phyloP scores from a whole-genome alignment of 2,797 vertebrate genomes.

The Leuciscus waleckii region DNA sequence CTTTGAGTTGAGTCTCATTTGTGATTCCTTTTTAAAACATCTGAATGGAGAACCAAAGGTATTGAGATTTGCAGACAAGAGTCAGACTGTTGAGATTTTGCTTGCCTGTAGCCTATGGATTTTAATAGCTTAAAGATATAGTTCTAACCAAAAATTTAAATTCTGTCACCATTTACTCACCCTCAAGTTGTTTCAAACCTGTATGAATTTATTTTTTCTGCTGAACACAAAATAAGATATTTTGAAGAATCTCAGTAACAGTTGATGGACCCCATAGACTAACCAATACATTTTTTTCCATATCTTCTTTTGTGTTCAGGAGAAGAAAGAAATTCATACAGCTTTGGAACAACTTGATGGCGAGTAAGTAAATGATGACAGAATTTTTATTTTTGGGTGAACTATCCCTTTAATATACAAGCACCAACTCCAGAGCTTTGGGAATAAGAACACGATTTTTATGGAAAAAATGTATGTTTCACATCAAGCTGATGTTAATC shows the following conservation, averaged over 20 bases:
- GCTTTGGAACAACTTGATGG: neutral
- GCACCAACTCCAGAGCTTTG: neutral
- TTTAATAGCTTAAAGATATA: neutral
- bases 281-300: too few species aligned
- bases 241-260: too few species aligned
- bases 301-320: neutral
- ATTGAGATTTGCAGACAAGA: neutral
- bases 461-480: conserved; percentile 11
- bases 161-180: too few species aligned
- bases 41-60: neutral
- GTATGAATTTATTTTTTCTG: too few species aligned
- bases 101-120: neutral
- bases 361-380: neutral
- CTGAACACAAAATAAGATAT: too few species aligned
- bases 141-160: neutral
- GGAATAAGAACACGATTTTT: conserved; percentile 4
- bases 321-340: neutral
- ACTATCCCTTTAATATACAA: neutral
- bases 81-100: neutral
- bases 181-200: too few species aligned
- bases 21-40: conserved; percentile 31
- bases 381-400: neutral
- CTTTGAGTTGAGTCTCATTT: conserved; percentile 24
- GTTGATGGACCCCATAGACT: too few species aligned
- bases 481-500: conserved; percentile 31